Percentiles rank a stretch among this genome's conserved stretches.
phyloP scores from a whole-genome alignment of 2,888 invertebrate genomes.

The Boloria selene region DNA sequence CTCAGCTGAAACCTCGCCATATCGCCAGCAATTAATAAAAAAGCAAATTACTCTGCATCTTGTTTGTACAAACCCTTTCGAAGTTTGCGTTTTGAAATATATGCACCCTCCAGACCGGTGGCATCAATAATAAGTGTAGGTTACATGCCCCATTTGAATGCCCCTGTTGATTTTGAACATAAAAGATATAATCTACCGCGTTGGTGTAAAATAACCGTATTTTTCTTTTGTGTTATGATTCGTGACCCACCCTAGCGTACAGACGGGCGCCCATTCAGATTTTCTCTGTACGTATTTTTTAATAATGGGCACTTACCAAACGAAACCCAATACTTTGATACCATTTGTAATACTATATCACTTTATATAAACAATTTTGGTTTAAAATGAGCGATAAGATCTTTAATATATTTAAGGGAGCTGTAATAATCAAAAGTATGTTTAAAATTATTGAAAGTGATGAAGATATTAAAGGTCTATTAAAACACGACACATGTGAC shows the following conservation, averaged over 20 bases:
- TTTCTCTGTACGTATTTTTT: conserved; percentile 52
- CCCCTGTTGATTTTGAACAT: conserved; percentile 81
- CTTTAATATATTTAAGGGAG: conserved; percentile 1
- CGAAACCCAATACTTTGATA: conserved; percentile 44
- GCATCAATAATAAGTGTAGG: conserved; percentile 81
- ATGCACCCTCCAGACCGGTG: conserved; percentile 73
- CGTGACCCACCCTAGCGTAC: conserved; percentile 63
- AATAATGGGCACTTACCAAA: conserved; percentile 46
- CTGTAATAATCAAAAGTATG: not conserved
- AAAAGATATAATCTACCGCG: conserved; percentile 82
- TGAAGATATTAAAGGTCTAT: conserved; percentile 12
- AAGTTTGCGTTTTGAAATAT: conserved; percentile 68
- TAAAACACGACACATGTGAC: conserved; percentile 16
- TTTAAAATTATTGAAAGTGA: not conserved
- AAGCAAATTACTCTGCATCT: conserved; percentile 53
- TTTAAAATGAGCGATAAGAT: conserved; percentile 10
- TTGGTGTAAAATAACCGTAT: conserved; percentile 81
- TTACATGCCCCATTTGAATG: conserved; percentile 81
- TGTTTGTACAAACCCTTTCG: conserved; percentile 74
- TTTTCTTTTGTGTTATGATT: conserved; percentile 78
- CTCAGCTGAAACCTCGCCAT: conserved; percentile 45
- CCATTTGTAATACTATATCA: conserved; percentile 36
- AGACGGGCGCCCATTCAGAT: conserved; percentile 57
- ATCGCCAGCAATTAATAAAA: conserved; percentile 57
- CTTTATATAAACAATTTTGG: conserved; percentile 30